phyloP scores from a whole-genome alignment of 1,140 invertebrate species.

The Scylla paramamosain region DNA sequence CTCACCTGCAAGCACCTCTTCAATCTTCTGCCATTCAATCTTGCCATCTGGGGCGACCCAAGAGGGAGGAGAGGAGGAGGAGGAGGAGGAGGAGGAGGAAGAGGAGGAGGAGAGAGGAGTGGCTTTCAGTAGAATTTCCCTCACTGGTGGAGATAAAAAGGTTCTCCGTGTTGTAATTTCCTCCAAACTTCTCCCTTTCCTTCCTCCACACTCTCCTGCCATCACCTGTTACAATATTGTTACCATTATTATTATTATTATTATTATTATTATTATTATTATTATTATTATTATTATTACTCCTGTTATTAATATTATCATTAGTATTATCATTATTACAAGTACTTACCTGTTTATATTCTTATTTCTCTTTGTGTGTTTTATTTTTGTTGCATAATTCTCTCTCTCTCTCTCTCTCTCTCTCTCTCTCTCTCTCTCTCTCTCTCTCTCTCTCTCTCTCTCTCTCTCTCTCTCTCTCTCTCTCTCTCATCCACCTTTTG shows the following conservation, averaged over 20 bases:
- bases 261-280: not conserved
- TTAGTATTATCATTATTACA: too few species aligned
- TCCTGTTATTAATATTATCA: too few species aligned
- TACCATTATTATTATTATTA: not conserved
- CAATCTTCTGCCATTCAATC: not conserved
- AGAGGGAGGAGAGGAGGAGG: not conserved
- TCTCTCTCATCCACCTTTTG: too few species aligned
- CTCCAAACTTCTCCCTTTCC: not conserved
- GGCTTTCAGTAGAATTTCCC: not conserved
- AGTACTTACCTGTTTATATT: too few species aligned
- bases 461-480: too few species aligned
- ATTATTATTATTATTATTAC: too few species aligned
- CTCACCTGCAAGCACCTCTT: not conserved
- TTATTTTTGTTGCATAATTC: too few species aligned
- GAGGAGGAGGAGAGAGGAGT: not conserved
- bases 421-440: too few species aligned
- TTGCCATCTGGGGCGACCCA: not conserved
- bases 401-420: too few species aligned
- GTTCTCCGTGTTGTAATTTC: not conserved
- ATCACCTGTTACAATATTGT: not conserved
- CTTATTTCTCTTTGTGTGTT: too few species aligned
- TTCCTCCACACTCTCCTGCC: not conserved
- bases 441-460: too few species aligned
- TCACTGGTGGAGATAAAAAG: slow-evolving; percentile 21
- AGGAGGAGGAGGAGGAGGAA: not conserved